phyloP scores from a whole-genome alignment of 1,140 invertebrate genomes.

The Homalodisca vitripennis region DNA sequence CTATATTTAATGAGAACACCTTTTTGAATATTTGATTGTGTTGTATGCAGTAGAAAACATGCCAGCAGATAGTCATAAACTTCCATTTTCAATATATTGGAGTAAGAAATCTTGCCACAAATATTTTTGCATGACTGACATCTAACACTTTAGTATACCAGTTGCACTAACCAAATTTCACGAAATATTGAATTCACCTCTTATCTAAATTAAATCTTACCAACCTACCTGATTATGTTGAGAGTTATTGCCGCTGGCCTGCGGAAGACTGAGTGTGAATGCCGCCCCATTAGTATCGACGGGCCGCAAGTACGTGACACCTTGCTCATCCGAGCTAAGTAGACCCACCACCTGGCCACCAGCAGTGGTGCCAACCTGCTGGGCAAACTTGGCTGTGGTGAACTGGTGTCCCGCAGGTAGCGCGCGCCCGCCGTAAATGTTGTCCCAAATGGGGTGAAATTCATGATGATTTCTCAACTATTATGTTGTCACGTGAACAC shows the following conservation, averaged over 20 bases:
- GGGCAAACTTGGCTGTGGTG: conserved; percentile 47
- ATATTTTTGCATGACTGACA: no score
- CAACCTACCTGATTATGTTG: conserved; percentile 40
- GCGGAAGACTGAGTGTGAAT: conserved; percentile 41
- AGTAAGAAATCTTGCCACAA: no score
- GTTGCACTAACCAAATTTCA: no score
- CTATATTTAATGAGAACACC: no score
- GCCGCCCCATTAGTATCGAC: conserved; percentile 60
- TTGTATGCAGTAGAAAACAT: no score
- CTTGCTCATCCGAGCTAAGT: conserved; percentile 61
- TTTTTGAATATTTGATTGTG: no score
- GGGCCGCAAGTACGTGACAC: conserved; percentile 71
- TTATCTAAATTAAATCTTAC: background rate
- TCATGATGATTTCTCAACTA: conserved; percentile 60
- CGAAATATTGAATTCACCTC: no score
- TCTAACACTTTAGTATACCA: no score
- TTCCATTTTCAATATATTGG: no score
- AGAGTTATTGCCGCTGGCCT: conserved; percentile 35
- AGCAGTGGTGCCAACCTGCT: conserved; percentile 61
- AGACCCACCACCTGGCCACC: conserved; percentile 55
- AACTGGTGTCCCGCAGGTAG: conserved; percentile 50
- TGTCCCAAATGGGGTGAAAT: conserved; percentile 66
- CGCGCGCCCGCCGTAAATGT: conserved; percentile 59
- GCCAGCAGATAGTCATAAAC: no score
- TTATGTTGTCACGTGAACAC: no score